Conservation (phyloP, 2,113 vertebrate species). For the Myxocyprinus asiaticus region DNA sequence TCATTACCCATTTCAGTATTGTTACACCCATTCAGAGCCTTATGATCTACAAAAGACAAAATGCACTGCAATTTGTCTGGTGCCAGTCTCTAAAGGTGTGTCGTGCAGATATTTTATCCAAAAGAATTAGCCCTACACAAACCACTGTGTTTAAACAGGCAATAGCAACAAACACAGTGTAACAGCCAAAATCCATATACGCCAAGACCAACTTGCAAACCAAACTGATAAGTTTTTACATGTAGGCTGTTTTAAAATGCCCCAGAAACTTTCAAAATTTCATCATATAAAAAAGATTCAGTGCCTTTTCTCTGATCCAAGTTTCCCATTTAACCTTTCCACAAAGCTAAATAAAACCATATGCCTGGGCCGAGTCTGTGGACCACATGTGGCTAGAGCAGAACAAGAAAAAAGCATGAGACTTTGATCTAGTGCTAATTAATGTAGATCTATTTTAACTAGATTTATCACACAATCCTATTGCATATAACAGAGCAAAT, state of each 20-base stretch:
- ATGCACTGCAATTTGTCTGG: constrained; percentile 47
- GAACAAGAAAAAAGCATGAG: constrained; percentile 30
- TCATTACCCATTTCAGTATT: not conserved
- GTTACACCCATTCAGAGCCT: constrained; percentile 30
- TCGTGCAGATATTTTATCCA: constrained; percentile 36
- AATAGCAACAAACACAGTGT: constrained; percentile 42
- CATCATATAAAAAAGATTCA: constrained; percentile 60
- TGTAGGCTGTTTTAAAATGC: constrained; percentile 58
- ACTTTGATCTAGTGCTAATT: constrained; percentile 65
- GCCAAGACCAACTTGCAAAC: constrained; percentile 47
- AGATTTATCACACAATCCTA: constrained; percentile 43
- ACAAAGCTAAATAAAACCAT: constrained; percentile 75
- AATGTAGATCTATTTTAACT: constrained; percentile 58
- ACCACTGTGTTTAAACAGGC: constrained; percentile 51
- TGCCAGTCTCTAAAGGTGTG: constrained; percentile 46
- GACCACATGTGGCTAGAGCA: constrained; percentile 64
- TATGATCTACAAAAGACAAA: constrained; percentile 1
- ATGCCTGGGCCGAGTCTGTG: constrained; percentile 67
- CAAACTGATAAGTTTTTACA: constrained; percentile 45
- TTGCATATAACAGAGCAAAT: constrained; percentile 38
- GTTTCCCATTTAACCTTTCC: constrained; percentile 76
- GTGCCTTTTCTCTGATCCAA: constrained; percentile 64
- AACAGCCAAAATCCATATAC: constrained; percentile 43
- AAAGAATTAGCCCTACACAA: constrained; percentile 52
- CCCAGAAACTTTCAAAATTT: constrained; percentile 44